Evolutionary conservation across 1,140 invertebrate genomes (phyloP).

Genomic region (Coenobita brevimanus): DNA sequence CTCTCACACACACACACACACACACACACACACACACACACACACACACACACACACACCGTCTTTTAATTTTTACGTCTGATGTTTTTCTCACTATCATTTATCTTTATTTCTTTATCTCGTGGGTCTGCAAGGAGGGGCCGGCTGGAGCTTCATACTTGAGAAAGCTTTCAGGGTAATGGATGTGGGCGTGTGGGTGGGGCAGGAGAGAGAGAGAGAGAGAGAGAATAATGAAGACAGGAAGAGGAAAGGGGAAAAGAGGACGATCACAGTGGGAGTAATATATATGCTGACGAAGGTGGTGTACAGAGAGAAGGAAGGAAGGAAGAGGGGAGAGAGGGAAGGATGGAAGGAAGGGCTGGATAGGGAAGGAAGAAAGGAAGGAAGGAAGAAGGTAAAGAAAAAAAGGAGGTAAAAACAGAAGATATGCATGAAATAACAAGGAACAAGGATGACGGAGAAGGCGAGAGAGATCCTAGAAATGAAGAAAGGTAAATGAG

Average conservation of each 20-base stretch:
- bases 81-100: not conserved
- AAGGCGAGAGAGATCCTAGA: not conserved
- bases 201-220: slow-evolving; percentile 2
- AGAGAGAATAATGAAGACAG: not conserved
- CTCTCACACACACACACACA: too few relatives aligned
- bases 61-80: too few relatives aligned
- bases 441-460: not conserved
- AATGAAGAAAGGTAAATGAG: not conserved
- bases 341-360: not conserved
- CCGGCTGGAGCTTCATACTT: not conserved
- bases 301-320: not conserved
- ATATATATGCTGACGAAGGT: not conserved
- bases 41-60: too few relatives aligned
- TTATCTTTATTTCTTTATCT: not conserved
- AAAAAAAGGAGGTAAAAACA: not conserved
- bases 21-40: too few relatives aligned
- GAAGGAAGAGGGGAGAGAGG: not conserved
- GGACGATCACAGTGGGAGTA: not conserved
- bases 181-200: not conserved
- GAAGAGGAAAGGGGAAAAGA: not conserved
- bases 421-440: not conserved
- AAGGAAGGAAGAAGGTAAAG: not conserved
- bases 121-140: too few relatives aligned
- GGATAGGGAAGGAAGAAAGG: not conserved
- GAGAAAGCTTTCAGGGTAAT: not conserved